Conservation (phyloP, 37 sponge, comb jelly and placozoan species). For the Diacarnus erythraeanus region DNA sequence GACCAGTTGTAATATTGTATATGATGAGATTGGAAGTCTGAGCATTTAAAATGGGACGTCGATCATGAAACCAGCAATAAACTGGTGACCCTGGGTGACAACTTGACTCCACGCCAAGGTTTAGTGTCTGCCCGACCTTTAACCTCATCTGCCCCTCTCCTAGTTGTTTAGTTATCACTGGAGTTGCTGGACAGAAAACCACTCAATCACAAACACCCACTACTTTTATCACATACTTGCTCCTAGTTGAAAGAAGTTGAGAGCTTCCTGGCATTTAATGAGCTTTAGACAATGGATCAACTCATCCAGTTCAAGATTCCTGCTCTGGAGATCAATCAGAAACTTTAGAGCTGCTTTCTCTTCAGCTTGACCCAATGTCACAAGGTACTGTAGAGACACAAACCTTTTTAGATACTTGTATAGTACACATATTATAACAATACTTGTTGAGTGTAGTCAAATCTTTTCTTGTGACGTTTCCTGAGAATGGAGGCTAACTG, state of each 20-base stretch:
- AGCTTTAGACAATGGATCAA: slow-evolving; percentile 8
- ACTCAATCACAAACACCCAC: not conserved
- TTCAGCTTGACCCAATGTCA: not conserved
- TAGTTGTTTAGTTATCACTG: not conserved
- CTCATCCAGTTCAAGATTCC: not conserved
- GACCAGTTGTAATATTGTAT: not conserved
- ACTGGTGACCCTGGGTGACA: slow-evolving; percentile 13
- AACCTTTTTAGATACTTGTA: no score
- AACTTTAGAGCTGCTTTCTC: slow-evolving; percentile 2
- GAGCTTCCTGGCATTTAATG: slow-evolving; percentile 27
- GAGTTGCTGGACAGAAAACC: not conserved
- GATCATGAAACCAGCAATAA: slow-evolving; percentile 10
- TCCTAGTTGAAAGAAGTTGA: slow-evolving; percentile 5
- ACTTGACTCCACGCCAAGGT: not conserved
- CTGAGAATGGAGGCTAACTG: slow-evolving; percentile 9
- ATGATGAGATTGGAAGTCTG: not conserved
- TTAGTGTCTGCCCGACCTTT: not conserved
- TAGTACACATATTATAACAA: not conserved
- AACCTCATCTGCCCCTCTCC: not conserved
- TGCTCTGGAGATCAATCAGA: slow-evolving; percentile 18
- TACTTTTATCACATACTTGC: slow-evolving; percentile 14
- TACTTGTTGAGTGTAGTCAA: not conserved
- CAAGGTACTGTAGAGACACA: not conserved
- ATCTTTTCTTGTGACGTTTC: not conserved
- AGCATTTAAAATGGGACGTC: not conserved